phyloP scores from a whole-genome alignment of 2,797 vertebrate genomes.

The Salmo trutta region DNA sequence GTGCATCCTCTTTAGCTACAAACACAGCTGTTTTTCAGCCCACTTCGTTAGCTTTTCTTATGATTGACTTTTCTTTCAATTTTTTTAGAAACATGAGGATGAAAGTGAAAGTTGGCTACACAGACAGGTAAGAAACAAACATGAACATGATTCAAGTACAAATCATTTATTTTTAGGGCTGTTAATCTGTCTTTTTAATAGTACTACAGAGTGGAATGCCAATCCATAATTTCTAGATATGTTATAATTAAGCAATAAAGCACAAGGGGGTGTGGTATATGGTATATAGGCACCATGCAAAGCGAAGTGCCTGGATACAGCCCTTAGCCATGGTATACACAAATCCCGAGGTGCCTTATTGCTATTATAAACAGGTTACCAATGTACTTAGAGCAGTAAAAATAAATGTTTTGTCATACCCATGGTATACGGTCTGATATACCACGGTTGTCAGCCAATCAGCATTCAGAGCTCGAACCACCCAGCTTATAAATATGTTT shows the following conservation, averaged over 20 bases:
- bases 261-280: too few species aligned
- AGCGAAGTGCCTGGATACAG: too few species aligned
- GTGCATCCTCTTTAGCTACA: constrained; percentile 37
- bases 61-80: not conserved
- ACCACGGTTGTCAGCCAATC: too few species aligned
- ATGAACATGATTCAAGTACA: constrained; percentile 5
- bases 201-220: not conserved
- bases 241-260: not conserved
- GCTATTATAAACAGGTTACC: too few species aligned
- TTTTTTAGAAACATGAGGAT: constrained; percentile 91
- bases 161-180: not conserved
- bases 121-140: constrained; percentile 82
- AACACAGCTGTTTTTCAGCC: not conserved
- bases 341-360: too few species aligned
- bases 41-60: not conserved
- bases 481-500: too few species aligned
- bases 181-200: not conserved
- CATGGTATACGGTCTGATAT: too few species aligned
- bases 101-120: constrained; percentile 93
- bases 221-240: not conserved
- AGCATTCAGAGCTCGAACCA: too few species aligned
- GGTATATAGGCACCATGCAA: too few species aligned
- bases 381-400: too few species aligned
- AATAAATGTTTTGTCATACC: too few species aligned
- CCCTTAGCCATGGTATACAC: too few species aligned